phyloP scores from a whole-genome alignment of 2,113 vertebrate genomes.

The Oceanodroma tethys region DNA sequence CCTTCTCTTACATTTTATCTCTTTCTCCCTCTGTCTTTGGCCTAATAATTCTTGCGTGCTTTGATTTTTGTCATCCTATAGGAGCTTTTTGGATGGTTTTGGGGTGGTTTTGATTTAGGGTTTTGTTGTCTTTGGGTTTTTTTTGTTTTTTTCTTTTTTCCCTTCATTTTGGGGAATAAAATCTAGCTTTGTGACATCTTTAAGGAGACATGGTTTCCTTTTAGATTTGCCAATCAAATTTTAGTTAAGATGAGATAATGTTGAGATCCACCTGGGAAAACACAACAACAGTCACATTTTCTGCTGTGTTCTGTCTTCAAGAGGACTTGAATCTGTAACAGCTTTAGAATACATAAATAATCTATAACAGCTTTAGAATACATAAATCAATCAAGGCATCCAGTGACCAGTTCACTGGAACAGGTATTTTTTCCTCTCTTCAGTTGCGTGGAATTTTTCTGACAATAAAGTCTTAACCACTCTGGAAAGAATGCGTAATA shows the following conservation, averaged over 20 bases:
- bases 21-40: not conserved
- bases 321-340: not conserved
- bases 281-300: not conserved
- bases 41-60: not conserved
- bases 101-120: not conserved
- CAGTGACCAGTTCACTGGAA: not conserved
- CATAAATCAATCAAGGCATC: not conserved
- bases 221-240: not conserved
- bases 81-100: not conserved
- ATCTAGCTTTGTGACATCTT: rapidly evolving
- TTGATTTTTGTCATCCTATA: not conserved
- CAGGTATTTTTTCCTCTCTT: not conserved
- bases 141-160: too few relatives aligned
- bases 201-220: not conserved
- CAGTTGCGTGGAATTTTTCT: not conserved
- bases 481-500: not conserved
- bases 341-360: not conserved
- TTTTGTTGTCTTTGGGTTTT: not conserved
- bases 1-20: not conserved
- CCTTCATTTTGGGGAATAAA: not conserved
- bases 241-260: not conserved
- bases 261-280: not conserved
- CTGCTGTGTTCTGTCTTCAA: conserved; percentile 10
- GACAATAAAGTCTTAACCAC: conserved; percentile 43
- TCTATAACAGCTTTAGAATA: conserved; percentile 1